Conservation (phyloP, 2,113 vertebrate species). For the Phalacrocorax carbo region DNA sequence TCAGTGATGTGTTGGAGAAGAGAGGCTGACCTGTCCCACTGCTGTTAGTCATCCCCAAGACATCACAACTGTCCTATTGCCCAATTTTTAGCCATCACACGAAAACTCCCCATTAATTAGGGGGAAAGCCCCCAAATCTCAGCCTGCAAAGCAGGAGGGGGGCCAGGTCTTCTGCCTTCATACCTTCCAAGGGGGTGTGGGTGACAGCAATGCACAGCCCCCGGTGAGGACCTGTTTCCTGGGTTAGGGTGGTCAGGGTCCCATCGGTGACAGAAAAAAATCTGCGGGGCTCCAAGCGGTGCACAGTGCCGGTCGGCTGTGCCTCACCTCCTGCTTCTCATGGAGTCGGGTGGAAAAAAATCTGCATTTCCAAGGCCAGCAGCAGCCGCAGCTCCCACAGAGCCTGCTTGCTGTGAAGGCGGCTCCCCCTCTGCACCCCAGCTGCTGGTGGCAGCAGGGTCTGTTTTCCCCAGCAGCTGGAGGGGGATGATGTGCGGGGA, state of each 20-base stretch:
- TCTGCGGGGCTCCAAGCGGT: not conserved
- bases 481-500: conserved; percentile 11
- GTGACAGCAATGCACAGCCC: not conserved
- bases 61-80: not conserved
- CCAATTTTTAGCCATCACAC: not conserved
- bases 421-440: not conserved
- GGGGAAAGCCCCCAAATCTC: not conserved
- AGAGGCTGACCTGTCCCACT: not conserved
- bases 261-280: not conserved
- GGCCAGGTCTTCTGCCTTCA: not conserved
- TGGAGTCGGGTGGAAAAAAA: not conserved
- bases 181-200: not conserved
- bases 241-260: not conserved
- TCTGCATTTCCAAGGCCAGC: not conserved
- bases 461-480: conserved; percentile 51
- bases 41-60: not conserved
- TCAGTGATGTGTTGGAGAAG: not conserved
- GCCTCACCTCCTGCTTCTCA: not conserved
- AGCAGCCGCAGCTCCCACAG: not conserved
- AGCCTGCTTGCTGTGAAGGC: not conserved
- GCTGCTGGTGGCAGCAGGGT: conserved; percentile 18
- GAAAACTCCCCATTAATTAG: not conserved
- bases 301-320: not conserved
- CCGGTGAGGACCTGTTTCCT: not conserved
- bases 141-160: not conserved